These are phyloP conservation scores for Elysia chlorotica DNA, from an alignment of 1,140 invertebrate species.

Conservation along the genomic window DNA sequence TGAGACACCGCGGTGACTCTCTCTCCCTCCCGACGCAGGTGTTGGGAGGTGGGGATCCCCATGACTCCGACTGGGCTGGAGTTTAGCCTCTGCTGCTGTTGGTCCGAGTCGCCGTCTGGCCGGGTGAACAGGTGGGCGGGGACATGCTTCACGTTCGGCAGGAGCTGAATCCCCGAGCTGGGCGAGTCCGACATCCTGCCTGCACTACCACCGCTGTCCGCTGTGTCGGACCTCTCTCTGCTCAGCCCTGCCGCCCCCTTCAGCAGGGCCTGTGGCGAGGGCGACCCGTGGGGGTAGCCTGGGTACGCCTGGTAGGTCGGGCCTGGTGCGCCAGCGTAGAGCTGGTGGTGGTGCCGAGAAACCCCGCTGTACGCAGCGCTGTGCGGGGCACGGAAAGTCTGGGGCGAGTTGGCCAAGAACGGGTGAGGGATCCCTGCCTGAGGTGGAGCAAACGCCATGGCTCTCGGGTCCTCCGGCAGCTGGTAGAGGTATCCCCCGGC, in stretches of 20 bases:
- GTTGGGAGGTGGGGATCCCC: no score
- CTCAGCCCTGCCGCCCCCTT: background rate
- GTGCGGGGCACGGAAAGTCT: slow-evolving; percentile 10
- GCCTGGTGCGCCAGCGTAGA: slow-evolving; percentile 6
- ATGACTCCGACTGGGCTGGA: no score
- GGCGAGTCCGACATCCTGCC: slow-evolving; percentile 12
- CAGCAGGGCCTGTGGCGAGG: slow-evolving; percentile 27
- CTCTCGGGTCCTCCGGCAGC: slow-evolving; percentile 23
- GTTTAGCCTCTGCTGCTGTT: no score
- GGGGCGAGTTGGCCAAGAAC: slow-evolving; percentile 1
- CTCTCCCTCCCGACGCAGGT: no score
- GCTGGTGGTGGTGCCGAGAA: slow-evolving; percentile 15
- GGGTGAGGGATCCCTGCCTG: background rate
- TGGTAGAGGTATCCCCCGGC: slow-evolving; percentile 24
- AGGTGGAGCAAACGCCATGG: background rate
- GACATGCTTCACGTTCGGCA: slow-evolving; percentile 53
- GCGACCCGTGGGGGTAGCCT: slow-evolving; percentile 7
- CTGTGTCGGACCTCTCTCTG: slow-evolving; percentile 12
- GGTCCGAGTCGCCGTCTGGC: slow-evolving; percentile 29
- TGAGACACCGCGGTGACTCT: no score
- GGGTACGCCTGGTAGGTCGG: slow-evolving; percentile 22
- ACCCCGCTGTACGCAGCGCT: slow-evolving; percentile 19
- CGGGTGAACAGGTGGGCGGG: slow-evolving; percentile 41
- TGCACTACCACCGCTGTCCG: slow-evolving; percentile 5
- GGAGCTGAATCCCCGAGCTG: slow-evolving; percentile 43